phyloP scores from a whole-genome alignment of 2,888 invertebrate species.

The Aleiodes alternator region DNA sequence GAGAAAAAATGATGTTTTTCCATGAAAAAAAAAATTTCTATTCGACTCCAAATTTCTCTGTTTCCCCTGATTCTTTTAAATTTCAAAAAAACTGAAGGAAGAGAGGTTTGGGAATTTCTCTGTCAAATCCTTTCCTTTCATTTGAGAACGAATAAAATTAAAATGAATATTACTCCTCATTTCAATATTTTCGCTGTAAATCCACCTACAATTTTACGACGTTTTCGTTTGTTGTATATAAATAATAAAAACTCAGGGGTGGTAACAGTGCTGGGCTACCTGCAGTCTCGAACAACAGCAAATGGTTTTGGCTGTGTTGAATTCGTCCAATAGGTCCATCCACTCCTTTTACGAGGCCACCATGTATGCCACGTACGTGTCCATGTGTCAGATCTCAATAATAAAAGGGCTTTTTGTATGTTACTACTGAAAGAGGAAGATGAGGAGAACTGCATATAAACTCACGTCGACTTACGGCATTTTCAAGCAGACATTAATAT shows the following conservation, averaged over 20 bases:
- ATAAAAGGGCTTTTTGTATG: constrained; percentile 20
- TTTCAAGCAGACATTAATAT: neutral
- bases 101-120: too few relatives aligned
- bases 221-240: constrained; percentile 58
- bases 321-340: too few relatives aligned
- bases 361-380: constrained; percentile 35
- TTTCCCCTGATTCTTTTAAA: neutral
- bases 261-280: constrained; percentile 30
- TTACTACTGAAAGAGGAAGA: too few relatives aligned
- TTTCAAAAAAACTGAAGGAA: neutral
- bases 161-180: constrained; percentile 58
- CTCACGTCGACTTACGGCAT: constrained; percentile 8
- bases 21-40: too few relatives aligned
- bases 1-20: too few relatives aligned
- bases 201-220: constrained; percentile 66
- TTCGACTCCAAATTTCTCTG: too few relatives aligned
- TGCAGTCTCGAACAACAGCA: neutral
- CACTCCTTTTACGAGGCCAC: constrained; percentile 59
- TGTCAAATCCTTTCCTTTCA: too few relatives aligned
- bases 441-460: neutral
- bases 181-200: constrained; percentile 71
- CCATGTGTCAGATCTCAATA: constrained; percentile 52
- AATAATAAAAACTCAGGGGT: constrained; percentile 60
- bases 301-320: too few relatives aligned
- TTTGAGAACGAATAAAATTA: neutral